A percentile compares a stretch with the other conserved stretches of the same genome.
These are phyloP conservation scores for Boloria selene DNA, from an alignment of 2,888 invertebrate genomes.

Conservation along the genomic window DNA sequence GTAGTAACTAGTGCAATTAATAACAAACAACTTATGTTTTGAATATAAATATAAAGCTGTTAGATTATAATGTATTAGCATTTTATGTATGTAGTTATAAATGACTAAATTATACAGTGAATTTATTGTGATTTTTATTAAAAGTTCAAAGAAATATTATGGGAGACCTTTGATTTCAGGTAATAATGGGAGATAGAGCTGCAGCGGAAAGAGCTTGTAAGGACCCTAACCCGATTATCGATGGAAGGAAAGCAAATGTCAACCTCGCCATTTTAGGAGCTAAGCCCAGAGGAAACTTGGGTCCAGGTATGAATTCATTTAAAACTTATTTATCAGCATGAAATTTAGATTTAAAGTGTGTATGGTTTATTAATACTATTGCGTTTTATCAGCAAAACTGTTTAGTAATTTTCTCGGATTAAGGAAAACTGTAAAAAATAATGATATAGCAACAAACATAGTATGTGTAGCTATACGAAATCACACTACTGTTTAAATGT, in stretches of 20 bases:
- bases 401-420: slow-evolving; percentile 2
- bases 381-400: not conserved
- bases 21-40: not conserved
- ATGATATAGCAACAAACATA: slow-evolving; percentile 17
- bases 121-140: not conserved
- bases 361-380: not conserved
- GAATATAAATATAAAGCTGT: slow-evolving; percentile 5
- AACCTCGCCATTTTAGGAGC: slow-evolving; percentile 98
- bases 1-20: too few relatives aligned
- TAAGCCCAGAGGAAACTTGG: slow-evolving; percentile 94
- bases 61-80: not conserved
- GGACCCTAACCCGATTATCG: slow-evolving; percentile 99
- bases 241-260: slow-evolving; percentile 98
- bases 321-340: not conserved
- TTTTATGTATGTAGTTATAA: not conserved
- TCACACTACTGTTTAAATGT: too few relatives aligned
- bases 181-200: slow-evolving; percentile 97
- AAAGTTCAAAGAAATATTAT: not conserved
- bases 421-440: slow-evolving; percentile 9
- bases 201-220: slow-evolving; percentile 98
- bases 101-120: not conserved
- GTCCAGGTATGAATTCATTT: slow-evolving; percentile 81
- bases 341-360: not conserved
- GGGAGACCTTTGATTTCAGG: slow-evolving; percentile 84
- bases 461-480: not conserved